Base-by-base conservation (phyloP, 2,797 vertebrate species). In the Sebastes flavidus region DNA sequence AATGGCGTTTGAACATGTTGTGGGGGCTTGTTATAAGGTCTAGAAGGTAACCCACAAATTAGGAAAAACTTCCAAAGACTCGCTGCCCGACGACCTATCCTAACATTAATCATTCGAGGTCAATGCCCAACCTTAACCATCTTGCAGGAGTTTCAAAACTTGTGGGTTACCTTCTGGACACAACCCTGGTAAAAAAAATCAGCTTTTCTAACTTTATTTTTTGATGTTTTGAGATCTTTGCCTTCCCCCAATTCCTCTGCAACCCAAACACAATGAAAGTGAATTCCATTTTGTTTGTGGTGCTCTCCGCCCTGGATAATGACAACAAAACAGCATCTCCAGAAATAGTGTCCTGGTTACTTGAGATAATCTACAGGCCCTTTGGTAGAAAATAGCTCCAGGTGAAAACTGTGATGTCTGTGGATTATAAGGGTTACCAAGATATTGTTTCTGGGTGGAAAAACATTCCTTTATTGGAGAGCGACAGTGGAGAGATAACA, bases 381-480 rank as follows among this genome's bases (percentile, higher is more conserved):
- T 68, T 34, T n/a, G 68, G 36, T 13, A 32, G 60, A 67, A 65
- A 75, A 73, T n/a, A 49, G 32, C 38, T 71, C 27, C 34, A 74
- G 55, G 77, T 69, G 38, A 75, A 78, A 68, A 60, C 58, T 42
- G 24, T 30, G n/a, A 52, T 1, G 34, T 29, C 54, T 75, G 61
- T 59, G 46, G 68, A 65, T 75, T 36, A 65, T 66, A 1, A 56
- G 20, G 36, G 34, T 38, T 49, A 69, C n/a, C 25, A 27, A 60
- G 30, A 7, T 62, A 29, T 59, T 67, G 62, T 36, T 65, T 72
- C 36, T 58, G 38, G 6, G 62, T 56, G 11, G 6, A 56, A 58
- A 38, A 27, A 18, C 10, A 0, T 38, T 22, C 13, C 25, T 69
- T 73, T 74, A 59, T 30, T 34, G 24, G 65, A 70, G 29, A 70